phyloP scores from a whole-genome alignment of 2,797 vertebrate genomes.

The Siniperca undulata region DNA sequence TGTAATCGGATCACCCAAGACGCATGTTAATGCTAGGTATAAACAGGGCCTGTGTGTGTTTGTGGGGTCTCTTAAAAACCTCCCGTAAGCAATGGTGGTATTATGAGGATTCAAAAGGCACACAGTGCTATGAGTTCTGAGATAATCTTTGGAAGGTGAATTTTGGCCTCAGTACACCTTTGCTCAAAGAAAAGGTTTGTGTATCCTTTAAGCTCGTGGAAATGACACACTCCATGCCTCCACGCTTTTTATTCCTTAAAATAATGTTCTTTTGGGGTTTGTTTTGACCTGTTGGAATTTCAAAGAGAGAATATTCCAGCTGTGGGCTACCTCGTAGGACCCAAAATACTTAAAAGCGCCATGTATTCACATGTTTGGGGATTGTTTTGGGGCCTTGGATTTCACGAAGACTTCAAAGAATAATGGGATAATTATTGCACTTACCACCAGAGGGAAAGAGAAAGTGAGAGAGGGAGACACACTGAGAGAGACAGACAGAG shows the following conservation, averaged over 20 bases:
- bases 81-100: slow-evolving; percentile 34
- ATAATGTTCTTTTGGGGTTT: slow-evolving; percentile 55
- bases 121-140: slow-evolving; percentile 46
- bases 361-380: slow-evolving; percentile 69
- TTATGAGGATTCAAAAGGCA: slow-evolving; percentile 49
- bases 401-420: slow-evolving; percentile 81
- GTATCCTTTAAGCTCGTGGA: slow-evolving; percentile 55
- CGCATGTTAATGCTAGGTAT: too few relatives aligned
- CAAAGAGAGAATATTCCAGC: slow-evolving; percentile 67
- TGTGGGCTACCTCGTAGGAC: slow-evolving; percentile 70
- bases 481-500: slow-evolving; percentile 37
- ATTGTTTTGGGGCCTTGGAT: slow-evolving; percentile 73
- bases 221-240: slow-evolving; percentile 23
- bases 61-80: slow-evolving; percentile 49
- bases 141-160: slow-evolving; percentile 56
- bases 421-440: slow-evolving; percentile 82
- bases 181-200: slow-evolving; percentile 55
- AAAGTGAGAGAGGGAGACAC: slow-evolving; percentile 42
- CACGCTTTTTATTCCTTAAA: slow-evolving; percentile 48
- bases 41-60: slow-evolving; percentile 33
- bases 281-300: slow-evolving; percentile 70
- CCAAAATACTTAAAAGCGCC: slow-evolving; percentile 67
- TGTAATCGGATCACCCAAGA: too few relatives aligned
- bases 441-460: slow-evolving; percentile 77
- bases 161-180: slow-evolving; percentile 55